Evolutionary conservation across 2,888 invertebrate genomes (phyloP), one percentile per base, ranked within the genome.

Genomic region (Cheilosia variabilis): DNA sequence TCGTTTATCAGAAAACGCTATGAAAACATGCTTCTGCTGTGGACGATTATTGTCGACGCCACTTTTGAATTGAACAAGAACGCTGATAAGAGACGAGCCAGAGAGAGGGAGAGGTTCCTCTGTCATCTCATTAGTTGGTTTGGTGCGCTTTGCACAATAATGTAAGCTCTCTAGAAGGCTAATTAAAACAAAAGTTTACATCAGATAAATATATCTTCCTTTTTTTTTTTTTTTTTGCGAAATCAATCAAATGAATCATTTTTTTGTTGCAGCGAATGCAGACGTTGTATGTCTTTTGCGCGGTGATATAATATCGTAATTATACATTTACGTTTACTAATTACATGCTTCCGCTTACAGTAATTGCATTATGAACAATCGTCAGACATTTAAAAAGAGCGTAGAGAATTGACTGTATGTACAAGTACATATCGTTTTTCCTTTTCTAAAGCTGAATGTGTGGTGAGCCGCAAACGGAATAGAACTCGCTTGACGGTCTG

Each of bases 341-440:
- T 77, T 71, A 57, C 41, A 82, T 17, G 71, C 41, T 77, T 82
- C 82, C 82, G 76, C 15, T 72, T 60, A 45, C 4, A 45, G 65
- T 37, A 65, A 76, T 68, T 77, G 68, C 34, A 60, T 62, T 68
- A 58, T 52, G 41, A 63, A 68, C 66, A 0, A 41, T 24, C 58
- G 72, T 7, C 52, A 37, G 41, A 60, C 19, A 41, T 50, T 27
- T 52, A 60, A 9, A 13, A 37, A 37, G 4, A 24, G 37, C 22
- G 34, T 13, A 22, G 1, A 19, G 4, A 47, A 19, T 22, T 69
- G 9, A 13, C 17, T 45, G 31, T 43, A 45, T 41, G 41, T 22
- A 31, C 1, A n/a, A n/a, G 9, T 31, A 31, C 31, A 31, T 41
- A 6, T 27, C 9, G 13, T 24, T 7, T 10, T 22, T 34, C 47